Evolutionary conservation across 2,113 vertebrate genomes (phyloP), one percentile per base, ranked within the genome.

Genomic region (Rhinolophus sinicus): DNA sequence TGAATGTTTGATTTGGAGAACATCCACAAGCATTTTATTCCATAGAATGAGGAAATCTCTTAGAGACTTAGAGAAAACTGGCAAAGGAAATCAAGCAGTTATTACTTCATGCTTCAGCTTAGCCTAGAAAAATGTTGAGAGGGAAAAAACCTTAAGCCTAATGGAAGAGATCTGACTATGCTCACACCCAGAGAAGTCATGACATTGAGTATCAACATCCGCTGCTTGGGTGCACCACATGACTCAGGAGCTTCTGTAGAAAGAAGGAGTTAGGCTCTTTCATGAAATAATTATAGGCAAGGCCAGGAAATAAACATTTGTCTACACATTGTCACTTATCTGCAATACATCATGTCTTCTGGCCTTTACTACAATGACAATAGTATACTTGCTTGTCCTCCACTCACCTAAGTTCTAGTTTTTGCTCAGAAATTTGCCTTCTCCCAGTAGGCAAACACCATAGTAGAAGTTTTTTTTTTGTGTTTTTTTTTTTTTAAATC

Each of bases 41-140:
- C 7, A 21, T 88, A 50, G 90, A 72, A 90, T 7, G 19, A 76
- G 44, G 24, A 65, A 8, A 6, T 62, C 16, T 73, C 30, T 87
- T 67, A 58, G 60, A 67, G 69, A 9, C 54, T 50, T 85, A 28
- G 76, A 75, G 72, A 84, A 94, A 88, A 69, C 24, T 77, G 67
- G 47, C 64, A 72, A 77, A 67, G 28, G 28, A 83, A 54, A 70
- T 77, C 26, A 28, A 33, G 19, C 10, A 70, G 10, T 60, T 95
- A 19, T 35, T 86, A 90, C 3, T 50, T 70, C 19, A 22, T 54
- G 40, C 35, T 76, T 95, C 6, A 13, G 15, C 35, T 88, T 93
- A 78, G 44, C 78, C 30, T 73, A 73, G 65, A 82, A 88, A 94
- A 76, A 33, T 60, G 21, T 50, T 33, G 12, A 15, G 11, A 81